Evolutionary conservation across 1,140 invertebrate genomes (phyloP), one percentile per base, ranked within the genome.

Genomic region (Zelostemma sp.): DNA sequence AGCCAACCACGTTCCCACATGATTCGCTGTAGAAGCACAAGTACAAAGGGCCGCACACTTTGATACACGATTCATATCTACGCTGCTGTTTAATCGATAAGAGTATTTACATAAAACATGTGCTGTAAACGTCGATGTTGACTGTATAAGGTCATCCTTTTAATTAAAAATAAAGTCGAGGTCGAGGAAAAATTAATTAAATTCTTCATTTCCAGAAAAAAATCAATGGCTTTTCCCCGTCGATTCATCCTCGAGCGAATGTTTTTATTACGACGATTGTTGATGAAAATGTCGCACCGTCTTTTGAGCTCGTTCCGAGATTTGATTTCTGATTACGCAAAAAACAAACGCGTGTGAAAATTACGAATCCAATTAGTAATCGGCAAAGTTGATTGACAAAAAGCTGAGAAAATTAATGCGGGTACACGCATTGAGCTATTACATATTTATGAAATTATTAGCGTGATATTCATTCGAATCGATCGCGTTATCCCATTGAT

Each of bases 81-180:
- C 28, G 47, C 3, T 2, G 33, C 33, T 28, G 40, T 25, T 14
- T 64, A 75, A 75, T 75, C 70, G 62, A 64, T 70, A 68, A 75
- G 65, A 59, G 40, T 55, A 66, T 73, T 68, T 73, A 63, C 62
- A 73, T 68, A 68, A 59, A 60, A 68, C 66, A 58, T 60, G 57
- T 57, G 25, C 57, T 38, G 60, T 45, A 51, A 64, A 72, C 68
- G 56, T 61, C 48, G 51, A 56, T 53, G 66, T 67, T 67, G 60
- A 47, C 19, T 28, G 31, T 6, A 16, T 31, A 56, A 61, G 64
- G 56, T 63, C 59, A 51, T 55, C 38, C 16, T 18, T 19, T 35
- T 50, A 46, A 68, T 63, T 59, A 55, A 45, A 18, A 38, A 14
- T 12, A 21, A 25, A 48, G 43, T 12, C 21, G 46, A 38, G 28